A percentile compares a stretch with the other conserved stretches of the same genome.
Evolutionary conservation across 2,888 invertebrate genomes (phyloP).

Genomic region (Achlya flavicornis): DNA sequence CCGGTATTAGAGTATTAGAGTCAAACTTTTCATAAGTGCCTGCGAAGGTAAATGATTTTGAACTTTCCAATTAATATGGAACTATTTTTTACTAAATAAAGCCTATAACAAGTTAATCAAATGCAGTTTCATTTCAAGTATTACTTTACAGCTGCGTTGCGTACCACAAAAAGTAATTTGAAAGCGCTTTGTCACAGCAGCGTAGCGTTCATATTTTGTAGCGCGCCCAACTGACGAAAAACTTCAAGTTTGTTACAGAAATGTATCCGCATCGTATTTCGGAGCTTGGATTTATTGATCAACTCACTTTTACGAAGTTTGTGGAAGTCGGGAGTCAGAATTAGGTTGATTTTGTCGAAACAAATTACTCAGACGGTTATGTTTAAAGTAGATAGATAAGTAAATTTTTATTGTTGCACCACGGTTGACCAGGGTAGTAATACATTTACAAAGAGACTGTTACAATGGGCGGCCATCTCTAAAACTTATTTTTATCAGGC

Average conservation of each 20-base stretch:
- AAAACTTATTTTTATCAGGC: no score
- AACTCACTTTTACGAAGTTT: constrained; percentile 11
- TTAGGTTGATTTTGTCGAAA: neutral
- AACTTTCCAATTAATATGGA: no score
- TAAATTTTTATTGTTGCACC: no score
- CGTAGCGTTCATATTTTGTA: constrained; percentile 23
- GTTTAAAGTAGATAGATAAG: no score
- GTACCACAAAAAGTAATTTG: constrained; percentile 26
- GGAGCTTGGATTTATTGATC: constrained; percentile 4
- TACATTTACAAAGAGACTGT: no score
- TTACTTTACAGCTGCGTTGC: neutral
- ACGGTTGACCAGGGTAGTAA: no score
- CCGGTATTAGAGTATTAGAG: no score
- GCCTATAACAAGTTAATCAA: no score
- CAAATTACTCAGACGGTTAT: neutral
- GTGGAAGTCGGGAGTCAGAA: neutral
- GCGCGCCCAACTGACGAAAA: constrained; percentile 14
- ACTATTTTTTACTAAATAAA: no score
- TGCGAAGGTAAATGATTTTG: no score
- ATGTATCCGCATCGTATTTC: neutral
- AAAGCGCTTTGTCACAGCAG: constrained; percentile 25
- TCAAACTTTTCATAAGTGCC: no score
- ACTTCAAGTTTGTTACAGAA: constrained; percentile 10
- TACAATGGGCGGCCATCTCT: no score
- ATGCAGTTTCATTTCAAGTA: neutral